Base-by-base conservation (phyloP, 92 coral and sea anemone genomes). In the Zoanthus sansibaricus region DNA sequence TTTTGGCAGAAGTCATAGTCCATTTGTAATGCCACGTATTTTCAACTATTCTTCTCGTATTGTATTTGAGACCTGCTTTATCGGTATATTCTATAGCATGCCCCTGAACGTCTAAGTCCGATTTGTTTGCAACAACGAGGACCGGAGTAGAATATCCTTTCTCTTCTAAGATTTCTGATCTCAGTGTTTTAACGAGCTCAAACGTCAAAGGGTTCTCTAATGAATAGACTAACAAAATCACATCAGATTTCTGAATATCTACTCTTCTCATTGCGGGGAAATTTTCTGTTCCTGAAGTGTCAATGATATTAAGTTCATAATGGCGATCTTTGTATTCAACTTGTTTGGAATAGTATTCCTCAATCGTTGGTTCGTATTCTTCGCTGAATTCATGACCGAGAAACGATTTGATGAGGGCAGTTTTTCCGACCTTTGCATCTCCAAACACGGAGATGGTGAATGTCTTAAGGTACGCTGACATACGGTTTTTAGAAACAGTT, bases 251-350 rank as follows among this genome's bases (percentile, higher is more conserved):
- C 56, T 89, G 87, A 33, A 95, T 95, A 83, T 93, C 98, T 0
- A 95, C 96, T 75, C 91, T 76, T 79, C 98, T 83, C 95, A 95
- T 95, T 5, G 98, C 98, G 1, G 98, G 98, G 76, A 95, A 95
- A 71, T 93, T 95, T 82, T 95, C 98, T 32, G 98, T 82, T 6
- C 98, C 98, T 47, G 96, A 95, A 33, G 98, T 95, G 75, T 95
- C 98, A 31, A 95, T 95, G 62, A 95, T 93, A 49, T 95, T 95
- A 5, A 95, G 85, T 64, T 95, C 96, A 76, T 95, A 95, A 59
- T 92, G 94, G 47, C 79, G 92, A 44, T 93, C 98, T 46, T 95
- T 91, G 90, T 95, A 88, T 9, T 89, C 76, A 14, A 94, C 61
- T 67, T 94, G 98, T 75, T 91, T 94, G 1, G 96, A 82, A 72